phyloP scores from a whole-genome alignment of 2,113 vertebrate species.

The Papio anubis region DNA sequence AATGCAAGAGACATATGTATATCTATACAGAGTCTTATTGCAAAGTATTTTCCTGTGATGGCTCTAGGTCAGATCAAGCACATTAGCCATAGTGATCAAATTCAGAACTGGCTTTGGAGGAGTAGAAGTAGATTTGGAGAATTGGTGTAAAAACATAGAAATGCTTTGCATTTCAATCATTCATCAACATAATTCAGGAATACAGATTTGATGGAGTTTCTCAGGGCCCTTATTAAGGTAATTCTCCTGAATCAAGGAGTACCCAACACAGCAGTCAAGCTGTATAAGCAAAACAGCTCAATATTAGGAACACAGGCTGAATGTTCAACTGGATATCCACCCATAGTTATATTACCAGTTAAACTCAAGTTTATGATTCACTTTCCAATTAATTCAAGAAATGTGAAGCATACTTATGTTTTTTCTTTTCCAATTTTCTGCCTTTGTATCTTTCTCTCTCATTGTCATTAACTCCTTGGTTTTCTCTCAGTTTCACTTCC shows the following conservation, averaged over 20 bases:
- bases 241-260: neutral
- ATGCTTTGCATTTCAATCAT: neutral
- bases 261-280: neutral
- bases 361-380: neutral
- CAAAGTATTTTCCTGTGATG: neutral
- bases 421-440: neutral
- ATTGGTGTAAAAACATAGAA: neutral
- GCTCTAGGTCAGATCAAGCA: neutral
- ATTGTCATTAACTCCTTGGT: neutral
- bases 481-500: constrained; percentile 22
- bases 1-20: neutral
- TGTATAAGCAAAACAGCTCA: neutral
- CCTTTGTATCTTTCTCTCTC: neutral
- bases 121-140: constrained; percentile 7
- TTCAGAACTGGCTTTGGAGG: neutral
- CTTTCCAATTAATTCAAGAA: constrained; percentile 39
- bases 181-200: neutral
- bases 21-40: neutral
- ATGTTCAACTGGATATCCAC: neutral
- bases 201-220: neutral
- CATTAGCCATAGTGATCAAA: neutral
- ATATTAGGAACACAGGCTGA: neutral
- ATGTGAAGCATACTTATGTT: neutral
- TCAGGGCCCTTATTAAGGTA: neutral
- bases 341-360: neutral